Evolutionary conservation across 2,113 vertebrate genomes (phyloP), one percentile per base, ranked within the genome.

Genomic region (Macquaria ambigua): DNA sequence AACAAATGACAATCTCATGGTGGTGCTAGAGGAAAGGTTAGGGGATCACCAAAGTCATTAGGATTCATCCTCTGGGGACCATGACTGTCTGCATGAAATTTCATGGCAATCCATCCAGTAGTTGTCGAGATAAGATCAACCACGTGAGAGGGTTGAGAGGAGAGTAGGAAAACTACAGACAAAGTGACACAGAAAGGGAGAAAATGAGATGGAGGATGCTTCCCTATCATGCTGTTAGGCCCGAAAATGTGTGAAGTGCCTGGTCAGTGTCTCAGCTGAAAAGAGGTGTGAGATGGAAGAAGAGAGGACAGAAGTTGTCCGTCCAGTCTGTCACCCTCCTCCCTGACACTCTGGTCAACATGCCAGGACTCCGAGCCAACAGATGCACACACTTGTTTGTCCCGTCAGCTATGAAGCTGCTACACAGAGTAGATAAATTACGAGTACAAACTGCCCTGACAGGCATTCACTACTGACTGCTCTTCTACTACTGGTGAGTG

Each of bases 351-450:
- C 23, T 58, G 82, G 64, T 75, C 73, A 56, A 69, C 46, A 50
- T 73, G 72, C 70, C 83, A 79, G 58, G 25, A 84, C 59, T 74
- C 28, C 1, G n/a, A 69, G 67, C 46, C n/a, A 88, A 83, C 70
- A 87, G 73, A 92, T 81, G 77, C 71, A 77, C 80, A 67, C 63
- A 39, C 77, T 74, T 59, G 69, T 87, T 81, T 73, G 75, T 82
- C 56, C 62, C 18, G 15, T 76, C 69, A 84, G 74, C 53, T 66
- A 31, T 72, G 66, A 74, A 46, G 43, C 74, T 62, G 67, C 46
- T 46, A 59, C 66, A 48, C 37, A 66, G 31, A 82, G 68, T 55
- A 18, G 28, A 79, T 70, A 48, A 70, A 87, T 80, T 46, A 55
- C 41, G 50, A 87, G 43, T 53, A 66, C 48, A 48, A 59, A 76